Evolutionary conservation across 2,888 invertebrate species (phyloP), one percentile per base, ranked within the genome.

Genomic region (Napeogenes inachia): DNA sequence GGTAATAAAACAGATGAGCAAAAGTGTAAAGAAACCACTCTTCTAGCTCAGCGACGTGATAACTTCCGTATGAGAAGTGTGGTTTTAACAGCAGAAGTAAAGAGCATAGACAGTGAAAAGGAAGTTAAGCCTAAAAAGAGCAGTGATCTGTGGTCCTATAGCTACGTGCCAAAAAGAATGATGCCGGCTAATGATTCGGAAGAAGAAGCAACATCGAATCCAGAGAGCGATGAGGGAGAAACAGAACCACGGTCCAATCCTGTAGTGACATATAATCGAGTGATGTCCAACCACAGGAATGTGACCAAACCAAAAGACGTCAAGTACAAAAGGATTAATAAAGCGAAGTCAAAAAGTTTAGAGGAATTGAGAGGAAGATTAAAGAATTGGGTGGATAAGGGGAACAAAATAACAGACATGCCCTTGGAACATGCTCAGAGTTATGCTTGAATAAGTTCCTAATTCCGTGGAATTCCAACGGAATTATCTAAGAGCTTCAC

Each of bases 231-330:
- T 13, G 89, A 88, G 59, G 81, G 74, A 10, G 89, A 87, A 32
- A 84, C 79, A 2, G 86, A 86, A 56, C 82, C 78, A 2, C 81
- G 78, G 71, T 75, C 89, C 13, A 91, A 85, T 65, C 94, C 93
- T 65, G 94, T 95, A 57, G 94, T 94, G 13, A 94, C 94, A 2
- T 95, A 95, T 85, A 96, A 96, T 83, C 90, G 97, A 70, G 96
- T 97, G 62, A 97, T 97, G 96, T 96, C 95, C 55, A 97, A 96
- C 85, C 97, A 97, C 82, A 92, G 96, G 68, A 96, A 96, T 59
- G 97, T 97, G 58, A 96, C 96, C 4, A 97, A 97, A 81, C 96
- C 96, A 68, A 96, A 96, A 87, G 97, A 97, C 80, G 96, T 97
- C 45, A 97, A 97, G 85, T 97, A 96, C 87, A 96, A 96, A 81